A percentile compares a stretch with the other conserved stretches of the same genome.
phyloP scores from a whole-genome alignment of 2,888 invertebrate species.

The Limnephilus lunatus region DNA sequence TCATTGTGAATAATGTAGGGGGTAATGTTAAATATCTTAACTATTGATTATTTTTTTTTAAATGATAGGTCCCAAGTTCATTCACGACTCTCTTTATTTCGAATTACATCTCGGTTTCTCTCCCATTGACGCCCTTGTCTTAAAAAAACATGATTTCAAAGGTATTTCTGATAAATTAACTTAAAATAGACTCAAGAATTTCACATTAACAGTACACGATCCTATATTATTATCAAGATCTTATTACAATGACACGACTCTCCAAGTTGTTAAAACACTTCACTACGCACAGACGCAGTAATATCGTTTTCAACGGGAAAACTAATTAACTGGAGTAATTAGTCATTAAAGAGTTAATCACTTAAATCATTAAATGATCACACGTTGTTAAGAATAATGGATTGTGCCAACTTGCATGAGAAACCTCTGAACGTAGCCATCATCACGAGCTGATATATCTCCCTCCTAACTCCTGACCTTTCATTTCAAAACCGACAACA shows the following conservation, averaged over 20 bases:
- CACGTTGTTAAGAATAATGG: conserved; percentile 10
- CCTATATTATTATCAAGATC: background rate
- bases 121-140: too few species aligned
- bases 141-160: too few species aligned
- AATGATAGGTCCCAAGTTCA: background rate
- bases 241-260: background rate
- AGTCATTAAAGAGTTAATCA: conserved; percentile 5
- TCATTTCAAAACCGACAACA: background rate
- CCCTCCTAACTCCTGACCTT: background rate
- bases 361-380: background rate
- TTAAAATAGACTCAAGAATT: too few species aligned
- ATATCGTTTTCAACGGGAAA: background rate
- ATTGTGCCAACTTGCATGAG: background rate
- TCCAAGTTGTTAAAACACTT: background rate
- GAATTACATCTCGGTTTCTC: too few species aligned
- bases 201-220: background rate
- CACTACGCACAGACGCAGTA: background rate
- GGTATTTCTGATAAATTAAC: too few species aligned
- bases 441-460: conserved; percentile 10
- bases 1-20: too few species aligned
- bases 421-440: background rate
- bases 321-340: background rate
- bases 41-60: too few species aligned
- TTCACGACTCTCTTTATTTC: too few species aligned
- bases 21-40: too few species aligned